These are phyloP conservation scores for Heliconius hermathena DNA, from an alignment of 1,140 invertebrate species.

Conservation along the genomic window DNA sequence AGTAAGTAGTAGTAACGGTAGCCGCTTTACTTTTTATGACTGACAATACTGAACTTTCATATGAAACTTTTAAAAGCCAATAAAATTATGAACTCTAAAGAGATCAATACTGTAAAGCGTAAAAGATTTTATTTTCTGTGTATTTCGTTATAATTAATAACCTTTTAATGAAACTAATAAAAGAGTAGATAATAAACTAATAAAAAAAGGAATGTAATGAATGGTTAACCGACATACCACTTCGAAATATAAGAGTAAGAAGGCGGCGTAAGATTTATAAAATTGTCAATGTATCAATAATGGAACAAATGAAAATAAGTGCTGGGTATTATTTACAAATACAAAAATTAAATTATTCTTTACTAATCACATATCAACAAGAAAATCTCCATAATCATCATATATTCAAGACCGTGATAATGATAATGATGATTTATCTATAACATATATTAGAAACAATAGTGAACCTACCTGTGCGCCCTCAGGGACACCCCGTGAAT, in stretches of 20 bases:
- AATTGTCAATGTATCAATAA: too few relatives aligned
- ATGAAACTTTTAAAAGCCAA: not conserved
- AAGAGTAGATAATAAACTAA: not conserved
- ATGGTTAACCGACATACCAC: not conserved
- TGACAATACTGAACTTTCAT: not conserved
- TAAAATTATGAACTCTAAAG: not conserved
- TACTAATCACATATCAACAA: too few relatives aligned
- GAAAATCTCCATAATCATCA: not conserved
- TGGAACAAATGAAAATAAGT: too few relatives aligned
- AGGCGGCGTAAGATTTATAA: too few relatives aligned
- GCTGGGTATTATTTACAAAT: too few relatives aligned
- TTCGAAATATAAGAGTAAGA: too few relatives aligned
- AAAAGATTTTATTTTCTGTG: not conserved
- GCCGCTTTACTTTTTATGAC: not conserved
- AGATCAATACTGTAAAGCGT: not conserved
- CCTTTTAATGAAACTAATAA: not conserved
- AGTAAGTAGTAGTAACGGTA: not conserved
- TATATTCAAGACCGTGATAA: too few relatives aligned
- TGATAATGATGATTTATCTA: not conserved
- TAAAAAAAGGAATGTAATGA: not conserved
- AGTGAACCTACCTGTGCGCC: conserved; percentile 88
- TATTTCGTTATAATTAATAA: not conserved
- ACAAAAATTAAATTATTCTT: too few relatives aligned
- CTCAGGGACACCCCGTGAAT: conserved; percentile 88
- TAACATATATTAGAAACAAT: not conserved